Conservation (phyloP, 2,797 vertebrate species). For the Galago senegalensis region DNA sequence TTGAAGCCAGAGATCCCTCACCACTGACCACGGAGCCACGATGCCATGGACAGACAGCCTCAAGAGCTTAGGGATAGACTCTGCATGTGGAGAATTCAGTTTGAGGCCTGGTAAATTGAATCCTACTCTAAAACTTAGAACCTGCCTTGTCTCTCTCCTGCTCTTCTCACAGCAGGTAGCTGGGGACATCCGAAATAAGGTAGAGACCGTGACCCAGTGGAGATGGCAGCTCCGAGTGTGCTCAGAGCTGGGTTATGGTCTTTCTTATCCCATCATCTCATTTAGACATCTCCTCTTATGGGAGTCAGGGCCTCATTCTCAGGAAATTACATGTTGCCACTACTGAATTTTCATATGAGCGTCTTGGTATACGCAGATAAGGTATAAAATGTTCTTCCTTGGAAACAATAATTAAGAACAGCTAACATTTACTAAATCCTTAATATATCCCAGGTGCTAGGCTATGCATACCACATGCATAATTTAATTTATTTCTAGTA, state of each 20-base stretch:
- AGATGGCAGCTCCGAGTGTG: not conserved
- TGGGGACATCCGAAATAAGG: not conserved
- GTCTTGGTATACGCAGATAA: not conserved
- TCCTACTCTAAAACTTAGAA: conserved; percentile 12
- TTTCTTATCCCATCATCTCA: not conserved
- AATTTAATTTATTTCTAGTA: conserved; percentile 41
- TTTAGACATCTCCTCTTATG: not conserved
- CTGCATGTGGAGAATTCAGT: not conserved
- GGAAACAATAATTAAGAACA: conserved; percentile 10
- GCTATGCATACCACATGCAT: not conserved
- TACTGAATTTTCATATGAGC: not conserved
- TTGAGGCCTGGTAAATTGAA: not conserved
- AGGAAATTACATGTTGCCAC: conserved; percentile 27
- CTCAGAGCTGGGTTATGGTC: not conserved
- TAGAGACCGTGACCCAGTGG: not conserved
- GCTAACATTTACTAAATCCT: not conserved
- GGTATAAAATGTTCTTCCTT: conserved; percentile 14
- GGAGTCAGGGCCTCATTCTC: not conserved
- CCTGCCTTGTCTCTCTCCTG: not conserved
- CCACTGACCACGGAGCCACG: not conserved
- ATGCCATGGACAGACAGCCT: not conserved
- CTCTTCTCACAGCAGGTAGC: not conserved
- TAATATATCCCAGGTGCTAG: not conserved
- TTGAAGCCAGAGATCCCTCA: not conserved
- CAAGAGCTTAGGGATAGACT: not conserved